Conservation (phyloP, 2,797 vertebrate genomes). For the Oreochromis grahami region DNA sequence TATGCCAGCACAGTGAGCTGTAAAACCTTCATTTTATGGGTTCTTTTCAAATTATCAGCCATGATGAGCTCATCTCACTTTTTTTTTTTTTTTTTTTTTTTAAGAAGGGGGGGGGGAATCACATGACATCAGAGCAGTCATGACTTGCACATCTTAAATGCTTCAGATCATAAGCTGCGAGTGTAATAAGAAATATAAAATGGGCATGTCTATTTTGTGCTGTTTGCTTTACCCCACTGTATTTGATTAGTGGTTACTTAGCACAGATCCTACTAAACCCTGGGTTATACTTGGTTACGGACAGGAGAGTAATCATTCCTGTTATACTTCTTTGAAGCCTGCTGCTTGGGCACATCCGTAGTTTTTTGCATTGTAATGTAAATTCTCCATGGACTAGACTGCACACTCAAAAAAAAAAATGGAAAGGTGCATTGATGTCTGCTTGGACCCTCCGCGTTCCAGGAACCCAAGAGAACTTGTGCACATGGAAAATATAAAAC, state of each 20-base stretch:
- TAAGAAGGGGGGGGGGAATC: too few species aligned
- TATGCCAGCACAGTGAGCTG: background rate
- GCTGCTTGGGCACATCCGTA: too few species aligned
- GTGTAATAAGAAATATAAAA: background rate
- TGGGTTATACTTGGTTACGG: background rate
- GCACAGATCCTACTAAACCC: background rate
- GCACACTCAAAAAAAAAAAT: too few species aligned
- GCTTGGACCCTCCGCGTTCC: background rate
- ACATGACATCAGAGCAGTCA: background rate
- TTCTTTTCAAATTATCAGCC: background rate
- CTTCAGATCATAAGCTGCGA: background rate
- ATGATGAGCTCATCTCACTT: background rate
- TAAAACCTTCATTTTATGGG: background rate
- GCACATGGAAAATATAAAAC: background rate
- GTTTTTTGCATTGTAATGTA: too few species aligned
- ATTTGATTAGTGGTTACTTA: background rate
- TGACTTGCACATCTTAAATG: background rate
- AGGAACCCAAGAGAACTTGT: background rate
- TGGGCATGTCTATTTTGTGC: background rate
- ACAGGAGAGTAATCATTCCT: background rate
- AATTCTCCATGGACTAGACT: too few species aligned
- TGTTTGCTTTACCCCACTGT: background rate
- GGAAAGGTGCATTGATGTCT: too few species aligned
- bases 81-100: too few species aligned
- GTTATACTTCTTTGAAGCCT: background rate